phyloP scores from a whole-genome alignment of 2,113 vertebrate genomes.

The Echinops telfairi region DNA sequence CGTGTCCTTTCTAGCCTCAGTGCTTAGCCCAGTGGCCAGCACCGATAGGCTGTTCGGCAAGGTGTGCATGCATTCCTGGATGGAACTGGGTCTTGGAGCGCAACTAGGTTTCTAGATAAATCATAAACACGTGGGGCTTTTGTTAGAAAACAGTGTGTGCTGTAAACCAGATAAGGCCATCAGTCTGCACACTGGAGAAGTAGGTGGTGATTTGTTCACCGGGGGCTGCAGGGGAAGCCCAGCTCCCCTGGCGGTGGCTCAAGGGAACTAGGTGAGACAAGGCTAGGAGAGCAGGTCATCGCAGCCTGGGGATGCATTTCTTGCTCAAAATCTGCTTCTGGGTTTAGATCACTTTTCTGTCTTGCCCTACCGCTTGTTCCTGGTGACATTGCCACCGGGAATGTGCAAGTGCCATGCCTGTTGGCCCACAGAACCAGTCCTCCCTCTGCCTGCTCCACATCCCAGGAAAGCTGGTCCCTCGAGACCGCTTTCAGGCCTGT shows the following conservation, averaged over 20 bases:
- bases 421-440: background rate
- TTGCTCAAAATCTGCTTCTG: background rate
- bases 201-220: background rate
- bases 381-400: background rate
- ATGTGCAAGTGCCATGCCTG: background rate
- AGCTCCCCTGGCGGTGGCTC: background rate
- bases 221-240: background rate
- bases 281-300: background rate
- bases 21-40: background rate
- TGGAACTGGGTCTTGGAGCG: conserved; percentile 22
- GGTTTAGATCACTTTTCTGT: background rate
- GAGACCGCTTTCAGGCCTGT: background rate
- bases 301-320: background rate
- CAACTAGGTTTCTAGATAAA: background rate
- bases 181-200: conserved; percentile 1
- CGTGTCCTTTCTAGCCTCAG: background rate
- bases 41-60: too few species aligned
- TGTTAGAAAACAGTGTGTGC: background rate
- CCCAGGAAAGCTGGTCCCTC: background rate
- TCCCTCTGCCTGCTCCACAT: background rate
- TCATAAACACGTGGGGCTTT: background rate
- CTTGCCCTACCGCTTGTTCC: background rate
- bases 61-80: background rate
- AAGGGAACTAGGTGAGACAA: background rate
- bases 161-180: background rate